Evolutionary conservation across 2,797 vertebrate species (phyloP).

Genomic region (Atherinosoma microstoma): DNA sequence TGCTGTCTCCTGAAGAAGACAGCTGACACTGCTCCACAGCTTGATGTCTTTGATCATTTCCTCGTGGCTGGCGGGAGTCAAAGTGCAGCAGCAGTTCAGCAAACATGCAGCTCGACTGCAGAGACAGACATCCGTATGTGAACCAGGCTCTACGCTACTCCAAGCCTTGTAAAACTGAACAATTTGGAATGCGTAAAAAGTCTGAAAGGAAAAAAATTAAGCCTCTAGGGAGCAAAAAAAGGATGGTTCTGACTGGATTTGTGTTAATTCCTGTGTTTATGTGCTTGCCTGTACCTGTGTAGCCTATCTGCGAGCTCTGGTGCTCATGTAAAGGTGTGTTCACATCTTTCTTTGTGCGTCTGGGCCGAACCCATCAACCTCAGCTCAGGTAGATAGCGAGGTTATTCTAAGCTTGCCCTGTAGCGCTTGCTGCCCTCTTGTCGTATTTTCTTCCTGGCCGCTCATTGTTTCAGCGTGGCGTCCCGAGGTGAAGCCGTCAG

Average conservation of each 20-base stretch:
- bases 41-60: conserved; percentile 5
- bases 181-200: conserved; percentile 55
- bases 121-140: background rate
- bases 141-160: background rate
- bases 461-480: conserved; percentile 63
- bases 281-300: conserved; percentile 9
- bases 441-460: conserved; percentile 62
- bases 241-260: background rate
- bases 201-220: conserved; percentile 6
- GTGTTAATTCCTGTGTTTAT: conserved; percentile 11
- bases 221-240: background rate
- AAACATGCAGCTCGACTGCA: conserved; percentile 19
- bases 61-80: background rate
- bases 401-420: conserved; percentile 70
- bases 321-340: background rate
- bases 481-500: conserved; percentile 67
- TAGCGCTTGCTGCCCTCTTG: conserved; percentile 44
- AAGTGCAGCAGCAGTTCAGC: conserved; percentile 11
- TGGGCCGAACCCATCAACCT: conserved; percentile 59
- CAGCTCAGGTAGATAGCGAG: conserved; percentile 56
- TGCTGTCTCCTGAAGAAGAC: background rate
- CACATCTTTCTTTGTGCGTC: conserved; percentile 24
- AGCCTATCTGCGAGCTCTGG: background rate
- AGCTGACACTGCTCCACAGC: background rate
- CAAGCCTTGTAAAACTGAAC: background rate